Percentiles rank a stretch among this genome's conserved stretches.
These are phyloP conservation scores for Chelon auratus DNA, from an alignment of 2,797 vertebrate species.

Conservation along the genomic window DNA sequence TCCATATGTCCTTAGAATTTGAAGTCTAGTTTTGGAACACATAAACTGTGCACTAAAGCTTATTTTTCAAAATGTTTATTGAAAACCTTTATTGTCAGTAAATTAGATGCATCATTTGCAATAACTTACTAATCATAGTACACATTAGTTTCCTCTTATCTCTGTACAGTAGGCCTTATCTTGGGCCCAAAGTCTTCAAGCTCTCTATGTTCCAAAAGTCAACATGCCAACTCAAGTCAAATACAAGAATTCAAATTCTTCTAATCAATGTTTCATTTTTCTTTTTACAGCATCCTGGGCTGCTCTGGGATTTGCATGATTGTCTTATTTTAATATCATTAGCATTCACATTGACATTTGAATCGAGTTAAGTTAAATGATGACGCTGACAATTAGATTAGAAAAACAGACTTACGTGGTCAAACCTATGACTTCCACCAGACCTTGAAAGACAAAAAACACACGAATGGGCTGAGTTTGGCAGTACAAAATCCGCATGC, in stretches of 20 bases:
- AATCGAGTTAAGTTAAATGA: not conserved
- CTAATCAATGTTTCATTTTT: not conserved
- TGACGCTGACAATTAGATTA: conserved; percentile 8
- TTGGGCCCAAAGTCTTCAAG: conserved; percentile 52
- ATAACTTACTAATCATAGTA: not conserved
- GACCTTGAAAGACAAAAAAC: conserved; percentile 64
- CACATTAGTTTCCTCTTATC: not conserved
- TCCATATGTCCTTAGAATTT: no score
- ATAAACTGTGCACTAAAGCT: not conserved
- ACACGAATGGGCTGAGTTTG: conserved; percentile 3
- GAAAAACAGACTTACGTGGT: conserved; percentile 75
- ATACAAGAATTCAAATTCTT: not conserved
- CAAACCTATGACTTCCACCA: conserved; percentile 51
- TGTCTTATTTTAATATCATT: not conserved
- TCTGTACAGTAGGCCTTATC: conserved; percentile 38
- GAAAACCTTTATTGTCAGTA: not conserved
- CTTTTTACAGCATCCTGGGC: not conserved
- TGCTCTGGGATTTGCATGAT: not conserved
- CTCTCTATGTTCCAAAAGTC: conserved; percentile 51
- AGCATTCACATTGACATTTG: not conserved
- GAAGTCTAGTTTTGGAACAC: not conserved
- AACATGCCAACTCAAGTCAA: not conserved
- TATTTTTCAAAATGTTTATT: not conserved
- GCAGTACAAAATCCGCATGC: not conserved
- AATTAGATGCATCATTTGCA: not conserved